These are phyloP conservation scores for Muschampia plurimacula DNA, from an alignment of 2,888 invertebrate species.

Conservation along the genomic window DNA sequence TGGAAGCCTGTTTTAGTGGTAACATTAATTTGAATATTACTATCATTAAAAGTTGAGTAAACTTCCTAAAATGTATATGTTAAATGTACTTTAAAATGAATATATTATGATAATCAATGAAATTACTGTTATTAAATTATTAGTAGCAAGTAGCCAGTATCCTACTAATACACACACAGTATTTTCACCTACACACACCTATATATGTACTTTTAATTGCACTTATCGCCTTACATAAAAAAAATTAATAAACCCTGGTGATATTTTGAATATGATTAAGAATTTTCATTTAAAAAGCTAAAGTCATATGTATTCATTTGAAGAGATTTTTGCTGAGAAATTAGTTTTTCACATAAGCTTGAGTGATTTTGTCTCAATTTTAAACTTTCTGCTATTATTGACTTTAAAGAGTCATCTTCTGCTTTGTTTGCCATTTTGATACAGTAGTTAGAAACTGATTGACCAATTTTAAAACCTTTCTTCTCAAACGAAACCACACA, in stretches of 20 bases:
- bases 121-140: not conserved
- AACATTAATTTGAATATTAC: too few species aligned
- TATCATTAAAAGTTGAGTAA: too few species aligned
- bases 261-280: not conserved
- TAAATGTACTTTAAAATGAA: too few species aligned
- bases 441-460: constrained; percentile 68
- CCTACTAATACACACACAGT: not conserved
- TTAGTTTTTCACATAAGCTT: constrained; percentile 65
- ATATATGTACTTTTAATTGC: not conserved
- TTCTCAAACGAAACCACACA: constrained; percentile 80
- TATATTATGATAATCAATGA: too few species aligned
- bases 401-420: constrained; percentile 66
- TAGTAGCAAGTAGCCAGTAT: too few species aligned
- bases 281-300: constrained; percentile 66
- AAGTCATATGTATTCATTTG: constrained; percentile 68
- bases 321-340: constrained; percentile 66
- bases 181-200: not conserved
- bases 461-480: constrained; percentile 78
- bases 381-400: constrained; percentile 76
- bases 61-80: too few species aligned
- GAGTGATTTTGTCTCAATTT: constrained; percentile 68
- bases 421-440: constrained; percentile 58
- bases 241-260: not conserved
- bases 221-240: not conserved
- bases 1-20: too few species aligned